These are phyloP conservation scores for Vollenhovia emeryi DNA, from an alignment of 1,140 invertebrate species.

Conservation along the genomic window DNA sequence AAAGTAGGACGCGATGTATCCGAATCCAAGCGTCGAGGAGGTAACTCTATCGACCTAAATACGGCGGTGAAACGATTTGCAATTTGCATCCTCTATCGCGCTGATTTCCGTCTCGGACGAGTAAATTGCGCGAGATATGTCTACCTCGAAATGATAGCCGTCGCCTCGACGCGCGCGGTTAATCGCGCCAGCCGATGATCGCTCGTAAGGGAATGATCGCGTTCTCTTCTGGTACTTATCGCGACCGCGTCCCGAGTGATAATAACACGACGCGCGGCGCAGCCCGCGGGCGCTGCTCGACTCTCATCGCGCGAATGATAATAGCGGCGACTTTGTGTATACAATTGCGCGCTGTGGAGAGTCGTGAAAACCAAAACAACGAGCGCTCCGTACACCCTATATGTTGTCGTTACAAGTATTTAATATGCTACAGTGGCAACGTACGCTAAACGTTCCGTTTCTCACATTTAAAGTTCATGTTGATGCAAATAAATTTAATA, in stretches of 20 bases:
- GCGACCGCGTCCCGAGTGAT: neutral
- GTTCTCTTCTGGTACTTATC: neutral
- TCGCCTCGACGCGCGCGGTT: neutral
- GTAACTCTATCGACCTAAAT: neutral
- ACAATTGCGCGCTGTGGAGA: neutral
- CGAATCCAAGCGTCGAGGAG: conserved; percentile 2
- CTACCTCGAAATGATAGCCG: neutral
- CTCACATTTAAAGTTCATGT: neutral
- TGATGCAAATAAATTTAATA: neutral
- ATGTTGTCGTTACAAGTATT: neutral
- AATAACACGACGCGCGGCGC: neutral
- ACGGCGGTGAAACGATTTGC: neutral
- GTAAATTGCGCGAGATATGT: neutral
- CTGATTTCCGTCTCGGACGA: neutral
- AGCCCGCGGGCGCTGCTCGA: neutral
- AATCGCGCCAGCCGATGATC: neutral
- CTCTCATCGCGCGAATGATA: neutral
- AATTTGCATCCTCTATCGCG: neutral
- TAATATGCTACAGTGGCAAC: neutral
- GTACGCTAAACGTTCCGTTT: neutral
- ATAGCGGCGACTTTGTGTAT: neutral
- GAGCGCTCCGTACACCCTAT: neutral
- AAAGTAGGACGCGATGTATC: neutral
- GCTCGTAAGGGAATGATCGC: neutral
- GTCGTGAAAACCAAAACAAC: neutral